Percentiles rank a stretch among this genome's conserved stretches.
Evolutionary conservation across 2,888 invertebrate species (phyloP).

Genomic region (Priapulus caudatus): DNA sequence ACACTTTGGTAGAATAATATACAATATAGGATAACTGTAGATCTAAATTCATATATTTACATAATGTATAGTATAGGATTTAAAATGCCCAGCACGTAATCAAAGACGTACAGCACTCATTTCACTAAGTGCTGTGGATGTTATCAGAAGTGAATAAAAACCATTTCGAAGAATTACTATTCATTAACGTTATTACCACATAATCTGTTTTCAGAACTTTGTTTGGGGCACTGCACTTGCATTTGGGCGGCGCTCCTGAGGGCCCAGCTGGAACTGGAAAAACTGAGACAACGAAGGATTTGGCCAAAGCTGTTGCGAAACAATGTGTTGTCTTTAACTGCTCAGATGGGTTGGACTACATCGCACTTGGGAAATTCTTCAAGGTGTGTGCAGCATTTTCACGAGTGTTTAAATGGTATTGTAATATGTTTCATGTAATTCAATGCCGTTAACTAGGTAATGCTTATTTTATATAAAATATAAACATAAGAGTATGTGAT

Average conservation of each 20-base stretch:
- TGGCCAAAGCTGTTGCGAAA: slow-evolving; percentile 43
- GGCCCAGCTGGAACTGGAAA: slow-evolving; percentile 44
- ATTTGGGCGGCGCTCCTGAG: slow-evolving; percentile 42
- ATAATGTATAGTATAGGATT: not conserved
- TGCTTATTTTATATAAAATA: too few species aligned
- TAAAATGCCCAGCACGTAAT: not conserved
- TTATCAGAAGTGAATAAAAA: too few species aligned
- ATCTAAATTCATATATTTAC: not conserved
- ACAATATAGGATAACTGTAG: not conserved
- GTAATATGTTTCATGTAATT: too few species aligned
- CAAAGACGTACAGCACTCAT: not conserved
- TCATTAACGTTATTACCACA: too few species aligned
- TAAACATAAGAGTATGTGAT: too few species aligned
- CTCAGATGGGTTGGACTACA: slow-evolving; percentile 43
- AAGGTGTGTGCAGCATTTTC: too few species aligned
- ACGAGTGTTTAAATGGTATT: too few species aligned
- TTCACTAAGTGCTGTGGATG: not conserved
- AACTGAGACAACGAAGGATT: slow-evolving; percentile 36
- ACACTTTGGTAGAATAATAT: not conserved
- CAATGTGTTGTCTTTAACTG: slow-evolving; percentile 45
- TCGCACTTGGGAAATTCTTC: slow-evolving; percentile 43
- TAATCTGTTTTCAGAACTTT: slow-evolving; percentile 38
- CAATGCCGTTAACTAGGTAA: too few species aligned
- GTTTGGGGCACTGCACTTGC: slow-evolving; percentile 41
- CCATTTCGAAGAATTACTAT: too few species aligned